Conservation (phyloP, 1,140 invertebrate genomes). For the Microplitis mediator region DNA sequence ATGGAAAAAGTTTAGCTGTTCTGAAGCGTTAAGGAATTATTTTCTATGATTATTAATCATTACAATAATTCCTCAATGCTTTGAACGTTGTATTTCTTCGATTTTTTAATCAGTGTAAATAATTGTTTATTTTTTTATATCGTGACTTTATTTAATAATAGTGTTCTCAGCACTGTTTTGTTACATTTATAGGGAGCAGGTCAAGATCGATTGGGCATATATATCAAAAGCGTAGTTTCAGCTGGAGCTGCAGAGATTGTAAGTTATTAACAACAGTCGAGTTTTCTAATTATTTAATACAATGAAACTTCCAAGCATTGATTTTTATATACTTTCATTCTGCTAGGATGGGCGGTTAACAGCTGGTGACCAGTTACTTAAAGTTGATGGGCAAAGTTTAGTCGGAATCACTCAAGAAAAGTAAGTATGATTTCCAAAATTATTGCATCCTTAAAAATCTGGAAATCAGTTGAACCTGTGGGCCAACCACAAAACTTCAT, state of each 20-base stretch:
- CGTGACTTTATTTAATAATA: too few species aligned
- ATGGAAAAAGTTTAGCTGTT: too few species aligned
- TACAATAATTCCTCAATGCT: too few species aligned
- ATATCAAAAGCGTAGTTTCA: slow-evolving; percentile 96
- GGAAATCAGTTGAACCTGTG: too few species aligned
- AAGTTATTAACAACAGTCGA: slow-evolving; percentile 52
- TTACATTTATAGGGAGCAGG: slow-evolving; percentile 74
- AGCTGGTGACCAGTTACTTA: slow-evolving; percentile 95
- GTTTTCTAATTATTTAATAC: background rate
- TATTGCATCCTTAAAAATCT: background rate
- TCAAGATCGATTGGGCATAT: slow-evolving; percentile 92
- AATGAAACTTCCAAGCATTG: background rate
- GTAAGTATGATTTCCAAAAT: slow-evolving; percentile 55
- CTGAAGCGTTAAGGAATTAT: too few species aligned
- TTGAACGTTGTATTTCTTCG: too few species aligned
- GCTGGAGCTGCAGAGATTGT: slow-evolving; percentile 93
- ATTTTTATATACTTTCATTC: slow-evolving; percentile 15
- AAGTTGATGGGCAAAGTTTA: slow-evolving; percentile 96
- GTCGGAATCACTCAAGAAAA: slow-evolving; percentile 96
- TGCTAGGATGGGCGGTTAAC: slow-evolving; percentile 85
- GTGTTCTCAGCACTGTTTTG: slow-evolving; percentile 29
- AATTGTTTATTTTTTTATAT: too few species aligned
- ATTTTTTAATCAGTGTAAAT: too few species aligned
- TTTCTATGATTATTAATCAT: too few species aligned
- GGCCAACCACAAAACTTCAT: too few species aligned